These are phyloP conservation scores for Eutrigla gurnardus DNA, from an alignment of 2,797 vertebrate genomes.

Conservation along the genomic window DNA sequence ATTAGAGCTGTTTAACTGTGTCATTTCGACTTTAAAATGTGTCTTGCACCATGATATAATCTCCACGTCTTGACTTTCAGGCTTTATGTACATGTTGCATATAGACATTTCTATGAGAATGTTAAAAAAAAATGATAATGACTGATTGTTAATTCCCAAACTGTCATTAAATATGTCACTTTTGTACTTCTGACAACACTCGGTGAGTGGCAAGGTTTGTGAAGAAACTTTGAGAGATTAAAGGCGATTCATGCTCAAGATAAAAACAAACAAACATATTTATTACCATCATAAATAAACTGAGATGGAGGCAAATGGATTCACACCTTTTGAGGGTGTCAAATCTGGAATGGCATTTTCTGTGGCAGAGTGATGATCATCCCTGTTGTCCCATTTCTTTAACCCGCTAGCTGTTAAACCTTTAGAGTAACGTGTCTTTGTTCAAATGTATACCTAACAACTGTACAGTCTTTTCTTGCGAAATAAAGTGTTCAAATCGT, in stretches of 20 bases:
- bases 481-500: conserved; percentile 68
- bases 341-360: conserved; percentile 49
- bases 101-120: conserved; percentile 59
- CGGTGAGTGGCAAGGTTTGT: conserved; percentile 63
- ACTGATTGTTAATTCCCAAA: conserved; percentile 43
- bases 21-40: conserved; percentile 77
- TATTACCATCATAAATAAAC: conserved; percentile 35
- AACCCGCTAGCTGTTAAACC: conserved; percentile 58
- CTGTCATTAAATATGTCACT: conserved; percentile 46
- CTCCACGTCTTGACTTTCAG: conserved; percentile 66
- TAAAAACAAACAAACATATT: not conserved
- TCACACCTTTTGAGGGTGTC: conserved; percentile 32
- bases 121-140: conserved; percentile 24
- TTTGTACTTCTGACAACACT: conserved; percentile 71
- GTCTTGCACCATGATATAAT: conserved; percentile 66
- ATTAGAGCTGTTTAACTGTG: conserved; percentile 79
- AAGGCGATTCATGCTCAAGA: conserved; percentile 38
- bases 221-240: conserved; percentile 35
- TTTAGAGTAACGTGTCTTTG: conserved; percentile 64
- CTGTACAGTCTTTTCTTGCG: conserved; percentile 81
- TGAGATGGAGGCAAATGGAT: conserved; percentile 28
- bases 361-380: conserved; percentile 55
- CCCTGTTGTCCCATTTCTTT: conserved; percentile 62
- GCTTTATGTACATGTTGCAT: conserved; percentile 61
- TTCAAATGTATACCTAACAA: conserved; percentile 72